Conservation (phyloP, 2,113 vertebrate species). For the Psittacula cyanocephala region DNA sequence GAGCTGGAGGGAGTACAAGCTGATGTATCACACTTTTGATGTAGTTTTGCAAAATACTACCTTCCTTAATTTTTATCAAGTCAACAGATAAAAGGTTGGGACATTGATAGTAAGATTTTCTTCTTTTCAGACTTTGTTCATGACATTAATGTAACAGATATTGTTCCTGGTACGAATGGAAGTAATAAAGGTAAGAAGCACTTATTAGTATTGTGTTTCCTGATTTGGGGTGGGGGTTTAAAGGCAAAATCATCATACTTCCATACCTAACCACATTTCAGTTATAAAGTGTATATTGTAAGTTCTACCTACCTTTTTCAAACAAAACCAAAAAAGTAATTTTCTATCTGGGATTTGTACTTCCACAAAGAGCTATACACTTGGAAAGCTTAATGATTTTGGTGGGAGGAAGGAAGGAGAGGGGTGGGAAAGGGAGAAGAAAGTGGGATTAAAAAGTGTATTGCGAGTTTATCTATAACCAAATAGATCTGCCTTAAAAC, state of each 20-base stretch:
- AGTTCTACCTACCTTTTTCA: neutral
- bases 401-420: neutral
- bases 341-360: neutral
- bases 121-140: constrained; percentile 84
- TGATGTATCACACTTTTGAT: neutral
- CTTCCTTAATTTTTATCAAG: neutral
- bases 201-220: neutral
- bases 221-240: neutral
- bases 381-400: neutral
- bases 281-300: rapidly evolving
- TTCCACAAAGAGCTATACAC: neutral
- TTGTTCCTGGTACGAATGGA: constrained; percentile 85
- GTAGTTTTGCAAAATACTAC: neutral
- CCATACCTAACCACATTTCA: neutral
- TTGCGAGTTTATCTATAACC: neutral
- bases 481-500: neutral
- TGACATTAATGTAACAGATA: constrained; percentile 84
- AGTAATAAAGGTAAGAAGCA: constrained; percentile 82
- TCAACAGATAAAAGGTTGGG: neutral
- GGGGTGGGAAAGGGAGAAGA: too few species aligned
- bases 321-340: neutral
- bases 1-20: neutral
- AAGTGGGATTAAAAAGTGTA: neutral
- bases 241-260: neutral
- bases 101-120: neutral